Percentiles rank a stretch among this genome's conserved stretches.
Conservation (phyloP, 2,113 vertebrate genomes). For the Lepidothrix coronata region DNA sequence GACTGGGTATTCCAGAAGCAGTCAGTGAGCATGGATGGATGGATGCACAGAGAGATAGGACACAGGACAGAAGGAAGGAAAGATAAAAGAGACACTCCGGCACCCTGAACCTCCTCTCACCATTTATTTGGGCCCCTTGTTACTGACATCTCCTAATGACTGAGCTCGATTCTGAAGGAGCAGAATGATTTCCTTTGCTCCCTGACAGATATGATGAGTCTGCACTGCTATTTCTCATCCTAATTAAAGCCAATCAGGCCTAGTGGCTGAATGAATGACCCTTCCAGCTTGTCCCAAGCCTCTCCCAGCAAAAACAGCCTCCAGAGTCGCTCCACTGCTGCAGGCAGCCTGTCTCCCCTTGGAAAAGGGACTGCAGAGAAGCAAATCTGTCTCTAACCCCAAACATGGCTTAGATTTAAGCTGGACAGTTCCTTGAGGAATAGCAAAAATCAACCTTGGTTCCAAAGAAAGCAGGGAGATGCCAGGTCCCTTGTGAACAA, state of each 20-base stretch:
- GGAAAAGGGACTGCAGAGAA: neutral
- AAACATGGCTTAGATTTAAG: neutral
- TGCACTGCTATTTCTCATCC: neutral
- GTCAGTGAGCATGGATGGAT: neutral
- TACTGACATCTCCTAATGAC: neutral
- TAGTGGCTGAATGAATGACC: neutral
- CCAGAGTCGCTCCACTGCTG: accelerated
- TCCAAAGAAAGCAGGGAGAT: neutral
- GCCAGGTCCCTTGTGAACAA: accelerated
- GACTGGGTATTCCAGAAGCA: neutral
- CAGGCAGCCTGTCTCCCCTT: neutral
- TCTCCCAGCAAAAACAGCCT: neutral
- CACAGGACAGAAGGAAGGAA: neutral
- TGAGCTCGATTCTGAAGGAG: neutral
- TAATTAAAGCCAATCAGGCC: neutral
- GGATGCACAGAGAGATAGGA: neutral
- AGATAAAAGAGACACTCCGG: neutral
- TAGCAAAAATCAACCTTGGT: accelerated
- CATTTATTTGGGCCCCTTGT: neutral
- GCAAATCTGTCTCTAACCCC: neutral
- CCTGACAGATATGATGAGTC: neutral
- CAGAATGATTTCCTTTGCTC: neutral
- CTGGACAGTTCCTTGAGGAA: neutral
- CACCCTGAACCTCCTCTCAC: neutral
- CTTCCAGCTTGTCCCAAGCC: neutral